Base-by-base conservation (phyloP, 2,113 vertebrate species). In the Pungitius pungitius region DNA sequence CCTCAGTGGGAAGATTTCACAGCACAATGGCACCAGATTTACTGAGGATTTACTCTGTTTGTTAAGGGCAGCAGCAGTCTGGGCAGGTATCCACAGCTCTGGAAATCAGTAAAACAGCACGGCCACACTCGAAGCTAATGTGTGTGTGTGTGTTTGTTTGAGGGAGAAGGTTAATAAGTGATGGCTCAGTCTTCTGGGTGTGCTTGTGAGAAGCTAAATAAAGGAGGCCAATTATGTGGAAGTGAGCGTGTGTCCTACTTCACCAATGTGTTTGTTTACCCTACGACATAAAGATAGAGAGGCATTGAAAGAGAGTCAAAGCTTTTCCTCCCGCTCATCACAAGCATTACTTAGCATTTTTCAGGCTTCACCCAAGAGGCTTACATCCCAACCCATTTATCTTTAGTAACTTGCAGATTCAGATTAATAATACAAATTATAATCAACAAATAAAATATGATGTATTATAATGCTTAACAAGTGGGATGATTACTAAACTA, bases 21-120 rank as follows among this genome's bases (percentile, higher is more conserved):
- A 30, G 76, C 73, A 82, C 75, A 85, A 84, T 63, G 73, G 67
- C 74, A 60, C 10, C 51, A 83, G 76, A 83, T 91, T 85, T 88
- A 87, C 64, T 64, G 54, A 52, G 79, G 85, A 61, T 83, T 93
- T 87, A 88, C 40, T 81, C 40, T 90, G 91, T 95, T 94, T 94
- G 82, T 89, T 75, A 75, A 94, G 58, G 92, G 92, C 71, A 83
- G 90, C 78, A 82, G 75, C 30, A 55, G 47, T 69, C 54, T 70
- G 73, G 26, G 59, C 49, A 75, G 66, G 80, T 78, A 89, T 85
- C 73, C 57, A 62, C 65, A 35, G 60, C 71, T 72, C 69, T 84
- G 63, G 51, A 82, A 88, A 80, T 87, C 40, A 76, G 81, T 61
- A 80, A n/a, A 90, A 87, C 69, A 88, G 49, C 55, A 52, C 42